These are phyloP conservation scores for Cynopterus brachyotis DNA, from an alignment of 2,113 vertebrate species.

Conservation along the genomic window DNA sequence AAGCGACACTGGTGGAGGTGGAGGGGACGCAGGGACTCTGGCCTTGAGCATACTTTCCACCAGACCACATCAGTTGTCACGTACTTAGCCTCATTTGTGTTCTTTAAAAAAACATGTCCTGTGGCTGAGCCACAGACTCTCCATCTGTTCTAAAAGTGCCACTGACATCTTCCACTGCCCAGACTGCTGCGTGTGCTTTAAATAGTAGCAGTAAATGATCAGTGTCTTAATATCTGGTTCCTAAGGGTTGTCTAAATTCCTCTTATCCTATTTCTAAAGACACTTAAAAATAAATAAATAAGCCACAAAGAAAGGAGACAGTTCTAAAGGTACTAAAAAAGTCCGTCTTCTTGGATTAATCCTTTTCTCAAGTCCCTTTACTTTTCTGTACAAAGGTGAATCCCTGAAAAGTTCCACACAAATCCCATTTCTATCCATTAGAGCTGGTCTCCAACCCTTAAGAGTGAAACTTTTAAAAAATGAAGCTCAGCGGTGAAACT, in stretches of 20 bases:
- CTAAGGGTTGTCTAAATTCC: conserved; percentile 11
- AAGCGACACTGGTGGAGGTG: neutral
- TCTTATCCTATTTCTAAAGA: neutral
- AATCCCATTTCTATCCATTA: neutral
- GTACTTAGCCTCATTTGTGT: neutral
- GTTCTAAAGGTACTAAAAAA: neutral
- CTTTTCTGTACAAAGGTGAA: neutral
- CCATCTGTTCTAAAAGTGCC: neutral
- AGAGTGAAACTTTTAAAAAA: neutral
- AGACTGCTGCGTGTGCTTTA: neutral
- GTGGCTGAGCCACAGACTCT: neutral
- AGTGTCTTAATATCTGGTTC: neutral
- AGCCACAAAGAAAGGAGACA: neutral
- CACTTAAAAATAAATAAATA: neutral
- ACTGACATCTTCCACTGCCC: neutral
- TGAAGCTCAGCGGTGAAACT: neutral
- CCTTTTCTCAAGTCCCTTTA: neutral
- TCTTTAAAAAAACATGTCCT: neutral
- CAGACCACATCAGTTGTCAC: neutral
- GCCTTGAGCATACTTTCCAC: neutral
- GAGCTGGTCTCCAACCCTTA: neutral
- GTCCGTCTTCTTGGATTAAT: neutral
- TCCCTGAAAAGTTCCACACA: neutral
- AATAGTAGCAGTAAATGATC: neutral
- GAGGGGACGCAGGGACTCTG: neutral